These are phyloP conservation scores for Microplitis deprimator DNA, from an alignment of 2,888 invertebrate species.

Conservation along the genomic window DNA sequence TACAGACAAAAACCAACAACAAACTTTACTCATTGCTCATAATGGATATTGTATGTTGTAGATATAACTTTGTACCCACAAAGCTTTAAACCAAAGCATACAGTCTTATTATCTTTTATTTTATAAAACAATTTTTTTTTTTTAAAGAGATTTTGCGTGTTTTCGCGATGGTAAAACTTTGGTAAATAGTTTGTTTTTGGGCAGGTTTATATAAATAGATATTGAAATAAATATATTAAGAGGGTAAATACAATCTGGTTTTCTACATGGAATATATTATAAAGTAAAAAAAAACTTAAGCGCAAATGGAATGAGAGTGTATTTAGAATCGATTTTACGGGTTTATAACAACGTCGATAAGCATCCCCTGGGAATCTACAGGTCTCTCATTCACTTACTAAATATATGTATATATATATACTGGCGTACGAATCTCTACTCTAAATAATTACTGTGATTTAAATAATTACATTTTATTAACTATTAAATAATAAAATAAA, in stretches of 20 bases:
- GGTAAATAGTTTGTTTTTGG: too few relatives aligned
- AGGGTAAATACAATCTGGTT: background rate
- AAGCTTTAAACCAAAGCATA: background rate
- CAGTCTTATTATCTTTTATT: background rate
- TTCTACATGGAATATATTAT: too few relatives aligned
- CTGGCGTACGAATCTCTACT: too few relatives aligned
- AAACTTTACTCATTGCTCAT: conserved; percentile 49
- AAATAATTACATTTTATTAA: too few relatives aligned
- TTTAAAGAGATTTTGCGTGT: too few relatives aligned
- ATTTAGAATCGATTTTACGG: conserved; percentile 24
- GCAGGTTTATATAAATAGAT: too few relatives aligned
- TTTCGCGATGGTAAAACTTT: too few relatives aligned
- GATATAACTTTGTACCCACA: conserved; percentile 4
- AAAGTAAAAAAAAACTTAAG: too few relatives aligned
- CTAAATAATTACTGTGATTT: too few relatives aligned
- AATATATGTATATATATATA: too few relatives aligned
- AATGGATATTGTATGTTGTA: conserved; percentile 40
- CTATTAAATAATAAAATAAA: too few relatives aligned
- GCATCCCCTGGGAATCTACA: conserved; percentile 48
- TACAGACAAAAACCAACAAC: conserved; percentile 48
- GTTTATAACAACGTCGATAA: conserved; percentile 28
- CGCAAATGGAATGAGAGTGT: conserved; percentile 9
- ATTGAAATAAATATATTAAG: background rate
- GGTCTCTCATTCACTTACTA: conserved; percentile 43
- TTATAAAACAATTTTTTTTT: background rate